Percentiles rank a stretch among this genome's conserved stretches.
These are phyloP conservation scores for Dipodomys stephensi DNA, from an alignment of 2,113 vertebrate genomes.

Conservation along the genomic window DNA sequence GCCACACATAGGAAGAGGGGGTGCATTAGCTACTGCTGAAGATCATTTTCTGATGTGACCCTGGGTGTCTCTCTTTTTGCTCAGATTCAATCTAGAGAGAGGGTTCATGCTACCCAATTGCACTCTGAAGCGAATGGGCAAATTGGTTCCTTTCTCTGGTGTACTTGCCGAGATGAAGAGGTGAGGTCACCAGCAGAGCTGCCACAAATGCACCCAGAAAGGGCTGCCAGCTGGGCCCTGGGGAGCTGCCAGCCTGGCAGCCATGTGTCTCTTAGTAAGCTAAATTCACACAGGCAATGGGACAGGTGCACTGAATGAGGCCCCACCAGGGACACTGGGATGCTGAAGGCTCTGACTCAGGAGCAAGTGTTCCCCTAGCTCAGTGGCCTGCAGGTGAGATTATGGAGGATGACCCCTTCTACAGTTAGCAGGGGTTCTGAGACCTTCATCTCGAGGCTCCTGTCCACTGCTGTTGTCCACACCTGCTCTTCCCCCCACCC, in stretches of 20 bases:
- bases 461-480: not conserved
- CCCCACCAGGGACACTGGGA: not conserved
- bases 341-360: not conserved
- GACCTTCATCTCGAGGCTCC: not conserved
- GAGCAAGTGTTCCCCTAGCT: not conserved
- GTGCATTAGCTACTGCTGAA: slow-evolving; percentile 12
- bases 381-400: too few relatives aligned
- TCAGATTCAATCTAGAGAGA: slow-evolving; percentile 82
- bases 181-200: slow-evolving; percentile 81
- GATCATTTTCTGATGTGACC: too few relatives aligned
- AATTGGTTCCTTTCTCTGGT: slow-evolving; percentile 85
- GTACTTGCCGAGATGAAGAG: slow-evolving; percentile 84
- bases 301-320: not conserved
- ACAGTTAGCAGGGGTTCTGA: not conserved
- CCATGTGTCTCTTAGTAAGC: slow-evolving; percentile 67
- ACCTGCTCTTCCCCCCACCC: too few relatives aligned
- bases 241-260: slow-evolving; percentile 69
- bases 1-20: not conserved
- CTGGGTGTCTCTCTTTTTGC: slow-evolving; percentile 82
- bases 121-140: slow-evolving; percentile 85
- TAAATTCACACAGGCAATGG: not conserved
- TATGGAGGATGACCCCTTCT: too few relatives aligned
- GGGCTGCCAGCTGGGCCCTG: slow-evolving; percentile 66
- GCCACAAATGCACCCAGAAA: slow-evolving; percentile 80
- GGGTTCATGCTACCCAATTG: slow-evolving; percentile 77